Evolutionary conservation across 1,140 invertebrate species (phyloP).

Genomic region (Parapsyche elsis): DNA sequence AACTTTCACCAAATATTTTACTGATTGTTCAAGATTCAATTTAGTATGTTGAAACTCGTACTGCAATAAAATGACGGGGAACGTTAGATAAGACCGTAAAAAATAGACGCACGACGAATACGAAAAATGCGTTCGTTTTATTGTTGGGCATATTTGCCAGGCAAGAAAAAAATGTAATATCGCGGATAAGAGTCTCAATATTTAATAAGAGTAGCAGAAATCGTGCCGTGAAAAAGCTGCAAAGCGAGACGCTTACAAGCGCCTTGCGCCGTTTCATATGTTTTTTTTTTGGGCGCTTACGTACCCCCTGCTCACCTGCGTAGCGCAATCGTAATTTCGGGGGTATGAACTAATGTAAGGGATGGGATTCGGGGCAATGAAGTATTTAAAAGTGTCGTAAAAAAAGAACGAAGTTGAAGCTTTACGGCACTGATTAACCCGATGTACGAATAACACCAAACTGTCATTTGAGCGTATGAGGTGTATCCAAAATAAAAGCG

Average conservation of each 20-base stretch:
- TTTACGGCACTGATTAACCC: constrained; percentile 24
- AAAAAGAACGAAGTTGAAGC: background rate
- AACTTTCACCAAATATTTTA: too few relatives aligned
- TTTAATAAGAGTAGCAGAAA: background rate
- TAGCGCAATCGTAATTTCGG: constrained; percentile 18
- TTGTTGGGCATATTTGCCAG: background rate
- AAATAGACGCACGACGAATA: background rate
- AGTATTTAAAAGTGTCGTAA: constrained; percentile 40
- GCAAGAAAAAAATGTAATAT: constrained; percentile 2
- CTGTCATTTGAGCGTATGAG: constrained; percentile 2
- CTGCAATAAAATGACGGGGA: background rate
- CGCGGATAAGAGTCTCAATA: background rate
- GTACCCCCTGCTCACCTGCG: constrained; percentile 15
- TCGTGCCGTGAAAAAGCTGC: background rate
- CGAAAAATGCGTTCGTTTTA: background rate
- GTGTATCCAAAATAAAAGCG: background rate
- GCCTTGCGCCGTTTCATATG: constrained; percentile 21
- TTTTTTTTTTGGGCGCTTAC: constrained; percentile 2
- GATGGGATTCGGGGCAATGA: constrained; percentile 27
- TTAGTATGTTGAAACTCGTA: too few relatives aligned
- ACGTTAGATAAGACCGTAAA: background rate
- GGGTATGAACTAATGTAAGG: background rate
- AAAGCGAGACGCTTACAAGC: constrained; percentile 1
- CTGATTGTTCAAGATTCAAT: too few relatives aligned
- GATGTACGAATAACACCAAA: background rate